Percentiles rank a stretch among this genome's conserved stretches.
Evolutionary conservation across 2,113 vertebrate genomes (phyloP).

Genomic region (Peromyscus polionotus): DNA sequence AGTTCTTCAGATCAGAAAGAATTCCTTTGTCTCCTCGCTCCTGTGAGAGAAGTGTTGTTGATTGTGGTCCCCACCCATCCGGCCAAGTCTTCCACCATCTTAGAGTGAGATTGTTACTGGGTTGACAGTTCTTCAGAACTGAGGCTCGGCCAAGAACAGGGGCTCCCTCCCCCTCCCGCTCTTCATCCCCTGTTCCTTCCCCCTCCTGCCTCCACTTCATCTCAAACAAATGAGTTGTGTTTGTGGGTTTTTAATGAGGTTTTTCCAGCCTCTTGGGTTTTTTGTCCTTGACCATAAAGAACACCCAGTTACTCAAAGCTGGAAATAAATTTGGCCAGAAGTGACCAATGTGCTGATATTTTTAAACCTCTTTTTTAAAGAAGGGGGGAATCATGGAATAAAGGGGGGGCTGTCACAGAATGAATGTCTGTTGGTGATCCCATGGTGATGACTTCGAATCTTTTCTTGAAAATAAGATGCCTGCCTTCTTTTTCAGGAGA

Average conservation of each 20-base stretch:
- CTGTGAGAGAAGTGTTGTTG: background rate
- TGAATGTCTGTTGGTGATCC: conserved; percentile 69
- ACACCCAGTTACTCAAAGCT: conserved; percentile 76
- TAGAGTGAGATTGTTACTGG: background rate
- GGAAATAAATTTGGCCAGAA: conserved; percentile 82
- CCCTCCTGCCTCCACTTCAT: conserved; percentile 51
- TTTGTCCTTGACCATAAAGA: conserved; percentile 80
- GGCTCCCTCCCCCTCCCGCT: conserved; percentile 33
- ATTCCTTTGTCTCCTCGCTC: background rate
- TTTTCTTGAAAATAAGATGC: conserved; percentile 79
- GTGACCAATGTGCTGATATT: conserved; percentile 46
- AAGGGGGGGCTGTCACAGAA: conserved; percentile 65
- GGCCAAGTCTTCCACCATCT: background rate
- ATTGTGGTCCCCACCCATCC: background rate
- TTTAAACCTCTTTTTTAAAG: conserved; percentile 73
- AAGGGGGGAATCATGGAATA: conserved; percentile 59
- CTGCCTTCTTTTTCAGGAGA: conserved; percentile 73
- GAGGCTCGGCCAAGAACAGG: conserved; percentile 49
- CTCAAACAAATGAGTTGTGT: conserved; percentile 79
- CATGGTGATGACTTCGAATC: conserved; percentile 72
- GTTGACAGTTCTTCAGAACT: conserved; percentile 39
- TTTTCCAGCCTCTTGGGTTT: conserved; percentile 76
- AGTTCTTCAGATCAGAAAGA: conserved; percentile 6
- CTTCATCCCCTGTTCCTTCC: conserved; percentile 31
- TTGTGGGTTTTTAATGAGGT: conserved; percentile 71